These are phyloP conservation scores for Dasyurus viverrinus DNA, from an alignment of 2,113 vertebrate species.

Conservation along the genomic window DNA sequence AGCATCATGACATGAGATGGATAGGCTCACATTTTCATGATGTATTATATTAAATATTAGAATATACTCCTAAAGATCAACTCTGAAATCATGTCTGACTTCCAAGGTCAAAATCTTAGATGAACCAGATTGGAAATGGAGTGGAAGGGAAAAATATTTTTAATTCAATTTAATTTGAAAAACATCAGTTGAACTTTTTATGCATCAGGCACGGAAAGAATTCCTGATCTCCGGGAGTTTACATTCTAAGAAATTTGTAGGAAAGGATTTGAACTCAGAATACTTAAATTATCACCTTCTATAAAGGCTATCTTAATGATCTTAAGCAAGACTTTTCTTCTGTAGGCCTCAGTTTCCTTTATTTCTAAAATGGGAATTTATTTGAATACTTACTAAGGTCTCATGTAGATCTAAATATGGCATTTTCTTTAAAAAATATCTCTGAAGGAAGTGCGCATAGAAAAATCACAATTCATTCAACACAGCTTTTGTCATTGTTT, in stretches of 20 bases:
- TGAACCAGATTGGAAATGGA: not conserved
- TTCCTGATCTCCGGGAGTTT: not conserved
- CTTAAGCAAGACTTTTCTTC: not conserved
- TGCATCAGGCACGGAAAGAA: not conserved
- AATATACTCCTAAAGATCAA: not conserved
- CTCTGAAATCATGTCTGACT: not conserved
- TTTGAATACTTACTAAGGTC: not conserved
- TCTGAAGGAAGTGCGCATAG: not conserved
- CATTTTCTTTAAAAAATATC: not conserved
- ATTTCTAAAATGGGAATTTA: not conserved
- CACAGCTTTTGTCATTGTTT: not conserved
- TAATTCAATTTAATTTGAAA: not conserved
- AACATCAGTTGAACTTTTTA: not conserved
- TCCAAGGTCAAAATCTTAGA: slow-evolving; percentile 12
- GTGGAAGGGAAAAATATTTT: not conserved
- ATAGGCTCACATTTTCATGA: slow-evolving; percentile 17
- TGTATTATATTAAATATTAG: slow-evolving; percentile 48
- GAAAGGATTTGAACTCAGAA: not conserved
- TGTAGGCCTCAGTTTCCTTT: not conserved
- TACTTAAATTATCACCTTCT: not conserved
- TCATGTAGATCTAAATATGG: not conserved
- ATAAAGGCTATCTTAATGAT: not conserved
- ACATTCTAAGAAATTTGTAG: not conserved
- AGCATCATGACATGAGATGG: not conserved
- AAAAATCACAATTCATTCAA: slow-evolving; percentile 4